Conservation (phyloP, 2,113 vertebrate genomes). For the Nestor notabilis region DNA sequence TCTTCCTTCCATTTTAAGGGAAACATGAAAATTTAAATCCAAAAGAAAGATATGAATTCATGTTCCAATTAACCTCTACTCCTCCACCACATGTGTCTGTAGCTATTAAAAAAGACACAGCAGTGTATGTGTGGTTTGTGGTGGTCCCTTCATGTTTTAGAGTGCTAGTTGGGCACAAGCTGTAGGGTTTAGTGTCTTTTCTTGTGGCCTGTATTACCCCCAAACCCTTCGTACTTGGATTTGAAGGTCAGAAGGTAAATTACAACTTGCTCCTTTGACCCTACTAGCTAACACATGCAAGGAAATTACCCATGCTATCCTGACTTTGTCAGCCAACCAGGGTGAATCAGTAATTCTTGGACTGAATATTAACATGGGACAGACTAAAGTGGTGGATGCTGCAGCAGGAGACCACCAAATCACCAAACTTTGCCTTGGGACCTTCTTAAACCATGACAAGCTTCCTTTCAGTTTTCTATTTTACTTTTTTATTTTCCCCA, state of each 20-base stretch:
- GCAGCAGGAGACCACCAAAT: neutral
- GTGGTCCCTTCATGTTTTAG: rapidly evolving
- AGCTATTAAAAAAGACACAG: neutral
- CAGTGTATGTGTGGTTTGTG: neutral
- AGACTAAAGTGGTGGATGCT: neutral
- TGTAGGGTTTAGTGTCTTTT: neutral
- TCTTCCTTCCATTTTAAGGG: neutral
- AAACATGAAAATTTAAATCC: neutral
- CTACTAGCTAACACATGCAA: neutral
- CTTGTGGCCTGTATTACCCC: too few species aligned
- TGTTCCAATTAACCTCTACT: neutral
- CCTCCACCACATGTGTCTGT: neutral
- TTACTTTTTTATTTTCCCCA: rapidly evolving
- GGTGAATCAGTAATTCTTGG: neutral
- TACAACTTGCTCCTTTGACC: neutral
- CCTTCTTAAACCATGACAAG: neutral
- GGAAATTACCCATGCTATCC: neutral
- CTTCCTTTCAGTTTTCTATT: neutral
- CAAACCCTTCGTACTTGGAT: neutral
- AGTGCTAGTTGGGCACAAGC: neutral
- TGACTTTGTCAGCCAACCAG: neutral
- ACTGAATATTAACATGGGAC: too few species aligned
- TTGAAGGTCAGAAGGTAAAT: neutral
- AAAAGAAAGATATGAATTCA: neutral
- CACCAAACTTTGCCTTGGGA: neutral